Percentiles rank a stretch among this genome's conserved stretches.
These are phyloP conservation scores for Mercenaria mercenaria DNA, from an alignment of 1,140 invertebrate genomes.

Conservation along the genomic window DNA sequence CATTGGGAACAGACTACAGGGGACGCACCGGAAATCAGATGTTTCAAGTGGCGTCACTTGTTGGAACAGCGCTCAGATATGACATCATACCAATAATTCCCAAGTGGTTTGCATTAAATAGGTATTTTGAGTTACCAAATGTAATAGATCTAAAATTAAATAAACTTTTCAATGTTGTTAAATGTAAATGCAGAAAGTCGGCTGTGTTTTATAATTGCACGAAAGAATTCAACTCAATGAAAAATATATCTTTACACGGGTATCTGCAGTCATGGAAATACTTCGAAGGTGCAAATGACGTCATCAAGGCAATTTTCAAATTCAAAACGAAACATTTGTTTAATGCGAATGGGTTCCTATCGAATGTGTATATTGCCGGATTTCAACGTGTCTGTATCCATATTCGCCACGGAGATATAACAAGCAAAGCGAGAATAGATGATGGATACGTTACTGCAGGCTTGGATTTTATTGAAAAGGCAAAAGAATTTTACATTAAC, in stretches of 20 bases:
- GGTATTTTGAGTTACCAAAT: neutral
- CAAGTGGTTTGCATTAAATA: too few relatives aligned
- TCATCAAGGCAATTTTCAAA: neutral
- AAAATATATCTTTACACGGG: neutral
- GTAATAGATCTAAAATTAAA: neutral
- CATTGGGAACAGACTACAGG: too few relatives aligned
- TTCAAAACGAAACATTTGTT: neutral
- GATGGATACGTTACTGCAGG: constrained; percentile 7
- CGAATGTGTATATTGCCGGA: neutral
- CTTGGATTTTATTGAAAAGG: constrained; percentile 47
- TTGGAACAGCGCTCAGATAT: too few relatives aligned
- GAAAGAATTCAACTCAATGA: neutral
- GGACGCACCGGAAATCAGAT: too few relatives aligned
- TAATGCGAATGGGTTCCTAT: neutral
- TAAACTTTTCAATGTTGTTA: neutral
- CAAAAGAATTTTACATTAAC: constrained; percentile 49
- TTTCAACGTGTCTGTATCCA: neutral
- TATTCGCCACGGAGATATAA: neutral
- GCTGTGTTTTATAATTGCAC: neutral
- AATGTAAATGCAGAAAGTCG: neutral
- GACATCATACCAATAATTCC: too few relatives aligned
- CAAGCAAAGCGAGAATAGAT: too few relatives aligned
- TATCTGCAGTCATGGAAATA: constrained; percentile 37
- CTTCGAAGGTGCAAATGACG: neutral
- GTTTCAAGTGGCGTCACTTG: too few relatives aligned